A percentile compares a stretch with the other conserved stretches of the same genome.
Conservation (phyloP, 2,113 vertebrate genomes). For the Manacus vitellinus region DNA sequence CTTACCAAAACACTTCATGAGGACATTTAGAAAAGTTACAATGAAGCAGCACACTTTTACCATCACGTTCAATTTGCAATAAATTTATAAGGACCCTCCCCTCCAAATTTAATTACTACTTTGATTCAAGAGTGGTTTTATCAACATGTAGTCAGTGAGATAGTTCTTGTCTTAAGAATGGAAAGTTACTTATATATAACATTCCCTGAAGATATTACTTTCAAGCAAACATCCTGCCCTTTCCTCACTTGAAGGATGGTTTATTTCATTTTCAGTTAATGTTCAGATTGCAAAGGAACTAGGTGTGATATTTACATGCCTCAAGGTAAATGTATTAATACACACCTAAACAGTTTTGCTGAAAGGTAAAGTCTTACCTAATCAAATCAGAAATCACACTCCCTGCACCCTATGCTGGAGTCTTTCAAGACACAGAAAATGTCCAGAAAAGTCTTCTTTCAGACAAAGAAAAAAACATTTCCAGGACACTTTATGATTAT, state of each 20-base stretch:
- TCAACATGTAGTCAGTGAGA: neutral
- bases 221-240: neutral
- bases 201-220: conserved; percentile 3
- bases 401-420: neutral
- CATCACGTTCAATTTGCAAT: neutral
- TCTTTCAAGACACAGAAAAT: neutral
- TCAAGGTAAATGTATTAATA: conserved; percentile 48
- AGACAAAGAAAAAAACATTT: neutral
- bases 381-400: conserved; percentile 25
- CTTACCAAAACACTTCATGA: neutral
- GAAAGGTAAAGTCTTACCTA: conserved; percentile 57
- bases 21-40: neutral
- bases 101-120: neutral
- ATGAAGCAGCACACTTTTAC: neutral
- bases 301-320: conserved; percentile 60
- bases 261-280: conserved; percentile 64
- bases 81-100: neutral
- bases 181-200: neutral
- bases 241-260: neutral
- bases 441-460: neutral
- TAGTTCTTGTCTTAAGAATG: neutral
- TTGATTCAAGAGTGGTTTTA: neutral
- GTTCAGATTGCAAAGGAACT: conserved; percentile 58
- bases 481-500: neutral
- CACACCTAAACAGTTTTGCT: conserved; percentile 52